phyloP scores from a whole-genome alignment of 2,113 vertebrate species.

The Gobius niger region DNA sequence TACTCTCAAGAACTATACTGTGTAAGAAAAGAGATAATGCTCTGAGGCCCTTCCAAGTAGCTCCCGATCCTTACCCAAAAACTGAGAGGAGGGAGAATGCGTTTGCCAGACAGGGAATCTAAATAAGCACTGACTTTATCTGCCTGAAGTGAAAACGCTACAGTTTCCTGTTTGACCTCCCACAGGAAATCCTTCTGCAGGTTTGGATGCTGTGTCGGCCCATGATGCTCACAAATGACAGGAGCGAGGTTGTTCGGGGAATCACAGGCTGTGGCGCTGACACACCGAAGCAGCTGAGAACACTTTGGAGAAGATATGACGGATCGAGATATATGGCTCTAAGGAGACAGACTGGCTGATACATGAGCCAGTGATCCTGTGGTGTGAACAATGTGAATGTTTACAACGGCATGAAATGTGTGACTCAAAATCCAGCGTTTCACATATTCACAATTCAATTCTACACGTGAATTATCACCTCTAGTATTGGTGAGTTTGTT shows the following conservation, averaged over 20 bases:
- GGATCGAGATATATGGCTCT: slow-evolving; percentile 18
- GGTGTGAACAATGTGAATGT: background rate
- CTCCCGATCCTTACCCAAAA: background rate
- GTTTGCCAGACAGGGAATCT: no score
- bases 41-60: slow-evolving; percentile 24
- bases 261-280: slow-evolving; percentile 52
- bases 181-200: slow-evolving; percentile 50
- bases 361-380: background rate
- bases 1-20: slow-evolving; percentile 26
- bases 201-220: slow-evolving; percentile 67
- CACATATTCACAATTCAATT: no score
- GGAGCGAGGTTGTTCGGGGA: slow-evolving; percentile 41
- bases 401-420: no score
- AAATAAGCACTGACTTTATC: background rate
- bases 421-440: no score
- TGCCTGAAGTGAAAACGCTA: slow-evolving; percentile 39
- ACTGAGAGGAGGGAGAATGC: no score
- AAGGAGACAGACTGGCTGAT: background rate
- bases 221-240: slow-evolving; percentile 71
- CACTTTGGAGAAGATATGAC: slow-evolving; percentile 43
- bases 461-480: no score
- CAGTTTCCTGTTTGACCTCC: slow-evolving; percentile 66
- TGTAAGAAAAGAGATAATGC: slow-evolving; percentile 49
- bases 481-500: no score
- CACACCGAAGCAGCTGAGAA: slow-evolving; percentile 67